Percentiles rank a stretch among this genome's conserved stretches.
Conservation (phyloP, 2,113 vertebrate genomes). For the Phrynosoma blainvillii region DNA sequence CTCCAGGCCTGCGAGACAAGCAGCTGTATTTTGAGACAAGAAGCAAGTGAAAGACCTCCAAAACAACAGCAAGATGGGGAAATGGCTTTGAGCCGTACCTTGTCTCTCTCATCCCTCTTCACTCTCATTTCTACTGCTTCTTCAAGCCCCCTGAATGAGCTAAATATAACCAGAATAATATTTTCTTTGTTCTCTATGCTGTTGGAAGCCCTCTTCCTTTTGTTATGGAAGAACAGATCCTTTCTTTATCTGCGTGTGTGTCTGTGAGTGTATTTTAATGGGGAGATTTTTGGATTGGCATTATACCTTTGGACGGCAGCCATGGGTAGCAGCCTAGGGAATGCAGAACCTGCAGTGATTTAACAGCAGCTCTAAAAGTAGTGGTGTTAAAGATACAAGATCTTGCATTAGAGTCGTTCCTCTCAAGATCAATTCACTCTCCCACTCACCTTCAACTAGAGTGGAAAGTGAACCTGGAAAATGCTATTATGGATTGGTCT, state of each 20-base stretch:
- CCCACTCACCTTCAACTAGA: neutral
- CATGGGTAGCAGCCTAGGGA: slow-evolving; percentile 40
- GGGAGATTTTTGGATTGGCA: slow-evolving; percentile 9
- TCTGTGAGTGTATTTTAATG: neutral
- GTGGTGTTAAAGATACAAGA: slow-evolving; percentile 55
- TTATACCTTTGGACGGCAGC: slow-evolving; percentile 51
- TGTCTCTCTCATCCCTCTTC: neutral
- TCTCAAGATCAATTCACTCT: slow-evolving; percentile 47
- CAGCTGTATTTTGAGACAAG: neutral
- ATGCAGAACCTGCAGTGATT: slow-evolving; percentile 45
- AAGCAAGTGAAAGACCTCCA: neutral
- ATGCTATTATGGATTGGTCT: slow-evolving; percentile 43
- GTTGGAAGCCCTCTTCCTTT: neutral
- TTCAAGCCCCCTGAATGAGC: neutral
- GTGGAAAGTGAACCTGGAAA: slow-evolving; percentile 46
- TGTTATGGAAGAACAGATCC: slow-evolving; percentile 7
- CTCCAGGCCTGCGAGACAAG: accelerated
- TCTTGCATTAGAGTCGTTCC: slow-evolving; percentile 47
- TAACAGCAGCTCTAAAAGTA: slow-evolving; percentile 58
- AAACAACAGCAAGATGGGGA: neutral
- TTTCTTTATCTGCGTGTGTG: slow-evolving; percentile 1
- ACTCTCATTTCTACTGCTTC: neutral
- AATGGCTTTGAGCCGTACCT: neutral
- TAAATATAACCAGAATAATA: slow-evolving; percentile 11
- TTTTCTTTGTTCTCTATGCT: neutral